Conservation (phyloP, 2,888 invertebrate genomes). For the Temnothorax rugatulus region DNA sequence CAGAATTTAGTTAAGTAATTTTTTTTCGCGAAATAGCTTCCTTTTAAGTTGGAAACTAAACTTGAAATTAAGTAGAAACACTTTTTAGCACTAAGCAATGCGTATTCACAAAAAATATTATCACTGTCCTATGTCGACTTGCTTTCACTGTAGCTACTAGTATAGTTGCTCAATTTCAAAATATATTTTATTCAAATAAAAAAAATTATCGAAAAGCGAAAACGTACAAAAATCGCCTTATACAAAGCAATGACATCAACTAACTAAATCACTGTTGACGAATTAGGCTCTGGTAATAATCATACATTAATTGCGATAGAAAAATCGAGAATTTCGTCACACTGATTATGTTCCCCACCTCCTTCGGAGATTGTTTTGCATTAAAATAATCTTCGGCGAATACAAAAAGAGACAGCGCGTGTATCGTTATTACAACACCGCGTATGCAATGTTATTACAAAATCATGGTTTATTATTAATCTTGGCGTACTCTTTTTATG, state of each 20-base stretch:
- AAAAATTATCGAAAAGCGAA: background rate
- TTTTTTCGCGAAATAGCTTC: background rate
- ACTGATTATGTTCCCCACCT: background rate
- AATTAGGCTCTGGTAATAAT: background rate
- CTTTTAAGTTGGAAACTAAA: background rate
- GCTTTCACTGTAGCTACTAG: background rate
- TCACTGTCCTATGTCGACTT: background rate
- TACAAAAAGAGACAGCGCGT: background rate
- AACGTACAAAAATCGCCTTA: background rate
- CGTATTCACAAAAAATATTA: slow-evolving; percentile 9
- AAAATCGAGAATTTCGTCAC: slow-evolving; percentile 8
- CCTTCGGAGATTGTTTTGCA: background rate
- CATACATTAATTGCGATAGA: background rate
- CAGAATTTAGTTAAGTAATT: background rate
- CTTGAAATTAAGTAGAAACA: background rate
- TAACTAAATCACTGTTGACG: background rate
- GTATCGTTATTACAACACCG: slow-evolving; percentile 10
- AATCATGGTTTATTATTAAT: background rate
- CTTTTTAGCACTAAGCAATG: background rate
- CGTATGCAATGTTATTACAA: slow-evolving; percentile 19
- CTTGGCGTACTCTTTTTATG: background rate
- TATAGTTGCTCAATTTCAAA: background rate
- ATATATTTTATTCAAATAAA: background rate
- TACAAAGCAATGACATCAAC: background rate
- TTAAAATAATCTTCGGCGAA: background rate